Evolutionary conservation across 2,888 invertebrate genomes (phyloP), one percentile per base, ranked within the genome.

Genomic region (Latheticus oryzae): DNA sequence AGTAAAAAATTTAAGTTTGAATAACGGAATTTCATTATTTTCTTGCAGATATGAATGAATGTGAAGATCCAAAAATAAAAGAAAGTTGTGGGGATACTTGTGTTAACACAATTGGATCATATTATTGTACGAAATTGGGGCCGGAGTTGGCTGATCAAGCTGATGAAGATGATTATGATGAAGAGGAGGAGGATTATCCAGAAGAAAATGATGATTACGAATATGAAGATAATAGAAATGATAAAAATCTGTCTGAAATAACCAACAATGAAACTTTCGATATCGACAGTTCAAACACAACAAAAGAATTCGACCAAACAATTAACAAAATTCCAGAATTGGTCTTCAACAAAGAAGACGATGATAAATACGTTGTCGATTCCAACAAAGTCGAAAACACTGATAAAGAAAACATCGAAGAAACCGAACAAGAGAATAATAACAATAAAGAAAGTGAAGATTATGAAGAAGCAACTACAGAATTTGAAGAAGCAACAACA

Each of bases 51-150:
- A 81, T 88, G 19, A 83, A 90, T 70, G 89, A 90, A 75, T 90
- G 89, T 68, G 79, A 82, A 12, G 76, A 72, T 50, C 68, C 75
- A 0, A 74, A 78, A 42, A 65, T 80, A n/a, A 66, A 72, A 1
- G 58, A 71, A 24, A 59, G 73, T 59, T 81, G 87, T 60, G 70
- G 74, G 2, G 72, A 76, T 62, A 82, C 80, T 17, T 90, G 89
- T 73, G 78, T 84, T 60, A 89, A 89, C 73, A 83, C 82, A 0
- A 80, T 81, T 2, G 89, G 89, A 11, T 84, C 86, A 0, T 89
- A 84, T 74, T 73, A 73, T 26, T 85, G 85, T 62, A 71, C 53
- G 2, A 23, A 60, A 26, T 5, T 43, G 30, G 38, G 13, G 2
- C 54, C 40, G 3, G 38, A 59, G 13, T 48, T 60, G 19, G 52